Evolutionary conservation across 2,888 invertebrate genomes (phyloP), one percentile per base, ranked within the genome.

Genomic region (Allygus modestus): DNA sequence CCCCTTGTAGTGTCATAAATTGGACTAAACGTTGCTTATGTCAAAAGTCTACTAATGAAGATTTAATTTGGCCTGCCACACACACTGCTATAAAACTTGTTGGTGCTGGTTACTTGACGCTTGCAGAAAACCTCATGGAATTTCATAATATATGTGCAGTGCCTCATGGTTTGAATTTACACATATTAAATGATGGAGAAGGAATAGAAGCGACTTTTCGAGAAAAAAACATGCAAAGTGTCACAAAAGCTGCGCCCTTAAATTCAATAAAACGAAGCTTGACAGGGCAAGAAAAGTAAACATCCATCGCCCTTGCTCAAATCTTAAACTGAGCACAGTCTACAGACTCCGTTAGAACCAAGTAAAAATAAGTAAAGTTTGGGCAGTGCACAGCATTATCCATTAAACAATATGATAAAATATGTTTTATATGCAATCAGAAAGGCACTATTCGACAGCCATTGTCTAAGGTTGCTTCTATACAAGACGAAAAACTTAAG

Each of bases 191-290:
- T 51, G 51, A 51, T 9, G 51, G 51, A 51, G 17, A 12, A 17
- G 51, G 51, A 51, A 51, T 51, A 51, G 51, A 51, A 51, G 11
- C 2, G 15, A 51, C 51, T 9, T 51, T 51, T 7, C 4, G 11
- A 37, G 11, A 37, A 51, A 51, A 51, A 51, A 51, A 12, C 4
- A 51, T 15, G 51, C 51, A 9, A 51, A 51, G 51, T 51, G 51
- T 5, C 51, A 51, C n/a, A 51, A 51, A 51, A 51, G 15, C 2
- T 51, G 51, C 15, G 51, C 51, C 7, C 51, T 51, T 51, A 51
- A 51, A 51, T 51, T 51, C 51, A 51, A 51, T 51, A 51, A 15
- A 51, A 51, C 51, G 11, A 51, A 51, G 51, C 51, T 51, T 9
- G 51, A 51, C 51, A 51, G 51, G 51, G 51, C 51, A 51, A 51